phyloP scores from a whole-genome alignment of 2,113 vertebrate species.

The Tonatia bakeri region DNA sequence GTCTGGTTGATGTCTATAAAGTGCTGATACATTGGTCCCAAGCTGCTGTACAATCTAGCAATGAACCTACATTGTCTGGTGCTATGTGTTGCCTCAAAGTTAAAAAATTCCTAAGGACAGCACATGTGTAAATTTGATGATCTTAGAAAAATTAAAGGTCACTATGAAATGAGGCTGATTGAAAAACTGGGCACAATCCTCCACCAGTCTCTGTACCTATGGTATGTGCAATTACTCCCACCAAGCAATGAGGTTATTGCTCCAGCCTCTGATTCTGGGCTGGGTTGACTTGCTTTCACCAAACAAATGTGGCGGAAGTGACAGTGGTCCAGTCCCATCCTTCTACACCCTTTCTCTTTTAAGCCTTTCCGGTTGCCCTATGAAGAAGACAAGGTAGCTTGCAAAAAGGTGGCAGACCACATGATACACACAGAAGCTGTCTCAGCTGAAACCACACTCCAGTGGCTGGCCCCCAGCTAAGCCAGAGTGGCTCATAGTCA shows the following conservation, averaged over 20 bases:
- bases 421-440: neutral
- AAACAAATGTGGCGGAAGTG: neutral
- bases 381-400: neutral
- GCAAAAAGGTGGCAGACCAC: neutral
- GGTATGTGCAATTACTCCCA: neutral
- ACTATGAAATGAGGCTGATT: neutral
- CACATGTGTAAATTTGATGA: neutral
- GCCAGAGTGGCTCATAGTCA: neutral
- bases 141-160: neutral
- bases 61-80: neutral
- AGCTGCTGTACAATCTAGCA: neutral
- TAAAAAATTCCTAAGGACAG: neutral
- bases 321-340: neutral
- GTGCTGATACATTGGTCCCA: neutral
- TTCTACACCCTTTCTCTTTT: neutral
- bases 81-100: neutral
- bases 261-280: neutral
- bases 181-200: neutral
- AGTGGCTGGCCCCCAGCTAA: neutral
- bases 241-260: neutral
- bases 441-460: neutral
- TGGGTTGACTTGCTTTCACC: neutral
- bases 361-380: neutral
- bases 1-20: neutral
- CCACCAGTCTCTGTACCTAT: accelerated